Evolutionary conservation across 2,113 vertebrate genomes (phyloP), one percentile per base, ranked within the genome.

Genomic region (Rhinopomastus cyanomelas): DNA sequence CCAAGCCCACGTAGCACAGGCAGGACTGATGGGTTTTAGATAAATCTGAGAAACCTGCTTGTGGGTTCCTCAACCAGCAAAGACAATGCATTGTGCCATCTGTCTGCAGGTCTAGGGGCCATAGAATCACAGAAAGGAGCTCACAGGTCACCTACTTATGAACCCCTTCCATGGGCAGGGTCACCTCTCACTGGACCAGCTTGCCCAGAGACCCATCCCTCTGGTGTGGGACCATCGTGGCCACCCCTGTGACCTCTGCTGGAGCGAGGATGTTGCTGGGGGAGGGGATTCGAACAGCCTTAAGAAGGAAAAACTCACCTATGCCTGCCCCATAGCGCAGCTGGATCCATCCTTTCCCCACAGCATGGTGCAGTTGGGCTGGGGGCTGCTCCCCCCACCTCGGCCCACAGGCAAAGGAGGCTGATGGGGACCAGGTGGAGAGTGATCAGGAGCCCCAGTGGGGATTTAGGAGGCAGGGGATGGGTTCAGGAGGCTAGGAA

Each of bases 181-280:
- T 42, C 39, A 42, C 39, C 11, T 42, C 39, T 42, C 39, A 42
- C 39, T 42, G 15, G 39, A 42, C 39, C 39, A 42, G 39, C 15
- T 42, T 42, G 39, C 15, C 39, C 39, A 42, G 39, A 42, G 39
- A 42, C 39, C 39, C 39, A 12, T 42, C 30, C 36, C 71, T 42
- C 29, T 1, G 16, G 1, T 8, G 36, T 0, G 13, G 66, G 36
- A 32, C 34, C 3, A 0, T 27, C 26, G 6, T 37, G 22, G 29
- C 65, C 7, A 15, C 11, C 18, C 52, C 32, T 5, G 25, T 1
- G 4, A 11, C 30, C 25, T 10, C 7, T 2, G 2, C 39, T 19
- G 27, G 39, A 25, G 27, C 2, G 2, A 36, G 29, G 30, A 42
- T 20, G 16, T 3, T 2, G 16, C 30, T 4, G 8, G 5, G 37